Evolutionary conservation across 92 coral and sea anemone genomes (phyloP), one percentile per base, ranked within the genome.

Genomic region (Umimayanthus chanpuru): DNA sequence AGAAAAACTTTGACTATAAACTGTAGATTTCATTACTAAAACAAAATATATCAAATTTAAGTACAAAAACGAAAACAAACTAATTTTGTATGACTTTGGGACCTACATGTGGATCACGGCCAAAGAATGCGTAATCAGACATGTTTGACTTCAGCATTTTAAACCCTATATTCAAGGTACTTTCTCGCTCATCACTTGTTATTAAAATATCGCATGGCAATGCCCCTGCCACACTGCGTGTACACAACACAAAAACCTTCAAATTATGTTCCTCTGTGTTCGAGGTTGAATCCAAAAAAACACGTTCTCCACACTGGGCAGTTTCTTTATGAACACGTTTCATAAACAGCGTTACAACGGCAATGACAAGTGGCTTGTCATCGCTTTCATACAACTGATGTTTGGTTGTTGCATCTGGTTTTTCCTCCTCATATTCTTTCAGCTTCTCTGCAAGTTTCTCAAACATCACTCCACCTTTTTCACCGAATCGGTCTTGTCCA

Each of bases 401-500:
- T 2, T 67, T 44, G 6, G 76, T 79, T 25, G 80, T 25, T 58
- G 79, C 79, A 44, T 85, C 88, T n/a, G 88, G 80, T 15, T 85
- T 85, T 23, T 76, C 88, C 47, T 85, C 30, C 28, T 70, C 4
- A 41, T 12, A 85, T 20, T 56, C 21, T 44, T 44, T 8, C 7
- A 44, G 49, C 9, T 90, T 90, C 73, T 89, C 92, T 43, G n/a
- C 81, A 70, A 81, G 90, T 67, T 81, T 80, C 9, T 18, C 86
- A 72, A 88, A 81, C 86, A 88, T 88, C 12, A 79, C 81, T 2
- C 23, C 64, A 20, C 90, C 82, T 65, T 88, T 82, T 18, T 93
- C 95, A 18, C 90, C 91, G 67, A 78, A n/a, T n/a, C n/a, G n/a
- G n/a, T 90, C 95, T 44, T 64, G 65, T 11, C 86, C 79, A 70